phyloP scores from a whole-genome alignment of 1,140 invertebrate genomes.

The Charaxes varanes region DNA sequence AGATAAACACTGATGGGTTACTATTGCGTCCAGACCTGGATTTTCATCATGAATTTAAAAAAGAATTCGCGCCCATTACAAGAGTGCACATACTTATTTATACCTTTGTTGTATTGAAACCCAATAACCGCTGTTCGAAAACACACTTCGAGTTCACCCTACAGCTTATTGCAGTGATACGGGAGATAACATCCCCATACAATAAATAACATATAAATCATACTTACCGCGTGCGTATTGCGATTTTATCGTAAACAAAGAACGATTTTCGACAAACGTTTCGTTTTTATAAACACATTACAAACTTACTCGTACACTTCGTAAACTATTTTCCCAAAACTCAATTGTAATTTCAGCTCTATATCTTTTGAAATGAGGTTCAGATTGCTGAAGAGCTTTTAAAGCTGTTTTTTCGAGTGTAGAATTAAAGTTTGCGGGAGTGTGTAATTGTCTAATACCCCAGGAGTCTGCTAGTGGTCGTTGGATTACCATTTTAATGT shows the following conservation, averaged over 20 bases:
- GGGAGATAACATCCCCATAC: constrained; percentile 33
- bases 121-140: neutral
- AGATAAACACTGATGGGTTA: no score
- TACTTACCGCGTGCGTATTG: constrained; percentile 37
- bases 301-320: constrained; percentile 11
- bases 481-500: constrained; percentile 59
- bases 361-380: constrained; percentile 1
- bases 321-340: neutral
- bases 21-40: no score
- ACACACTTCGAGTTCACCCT: constrained; percentile 12
- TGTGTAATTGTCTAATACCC: constrained; percentile 58
- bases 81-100: no score
- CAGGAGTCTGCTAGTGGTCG: constrained; percentile 41
- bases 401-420: neutral
- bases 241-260: constrained; percentile 50
- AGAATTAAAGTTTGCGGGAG: constrained; percentile 1
- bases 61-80: no score
- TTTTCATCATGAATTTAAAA: no score
- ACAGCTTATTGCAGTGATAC: constrained; percentile 22
- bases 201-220: constrained; percentile 55
- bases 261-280: constrained; percentile 41
- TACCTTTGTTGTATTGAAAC: no score
- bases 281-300: constrained; percentile 37
- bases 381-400: constrained; percentile 1
- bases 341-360: neutral